Base-by-base conservation (phyloP, 1,140 invertebrate species). In the Stegodyphus dumicola region DNA sequence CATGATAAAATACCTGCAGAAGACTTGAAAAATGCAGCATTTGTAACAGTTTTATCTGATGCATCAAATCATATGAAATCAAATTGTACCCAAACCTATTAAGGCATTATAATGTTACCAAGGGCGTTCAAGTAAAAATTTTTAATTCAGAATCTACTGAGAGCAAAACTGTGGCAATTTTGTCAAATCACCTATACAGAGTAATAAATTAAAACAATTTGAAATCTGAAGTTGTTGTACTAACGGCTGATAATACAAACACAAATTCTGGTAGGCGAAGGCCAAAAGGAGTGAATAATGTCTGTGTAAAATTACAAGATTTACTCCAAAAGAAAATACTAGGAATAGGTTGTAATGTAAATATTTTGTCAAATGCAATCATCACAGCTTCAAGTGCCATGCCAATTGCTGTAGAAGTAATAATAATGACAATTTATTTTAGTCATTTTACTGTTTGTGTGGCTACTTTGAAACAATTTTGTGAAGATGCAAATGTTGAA, bases 331-430 rank as follows among this genome's bases (percentile, higher is more conserved):
- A 74, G 71, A 53, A 74, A 74, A 74, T 74, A 53, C 51, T 74
- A 74, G 49, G 52, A 11, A 74, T 74, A 74, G 71, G 49, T 65
- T 77, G 60, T 65, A 77, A 65, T 65, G 60, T 56, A 49, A 11
- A 65, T 77, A 77, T 77, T 65, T 77, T 77, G 60, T 77, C 33
- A 65, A 77, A 77, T 48, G 54, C 60, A 77, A 65, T 77, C 11
- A 65, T 66, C 48, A 65, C 7, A 7, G 56, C 60, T 0, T 65
- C 18, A 65, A 51, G 33, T 77, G 56, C 56, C 7, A 66, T 51
- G 17, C 7, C 6, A 51, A 77, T 77, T 77, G 75, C 66, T 65
- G 56, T 66, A 51, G 56, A 77, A 66, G 56, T 65, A 65, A 77
- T 66, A 77, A 77, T 6, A 10, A 65, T n/a, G 33, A 33, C 33